A percentile compares a stretch with the other conserved stretches of the same genome.
These are phyloP conservation scores for Pelecanus crispus DNA, from an alignment of 2,113 vertebrate genomes.

Conservation along the genomic window DNA sequence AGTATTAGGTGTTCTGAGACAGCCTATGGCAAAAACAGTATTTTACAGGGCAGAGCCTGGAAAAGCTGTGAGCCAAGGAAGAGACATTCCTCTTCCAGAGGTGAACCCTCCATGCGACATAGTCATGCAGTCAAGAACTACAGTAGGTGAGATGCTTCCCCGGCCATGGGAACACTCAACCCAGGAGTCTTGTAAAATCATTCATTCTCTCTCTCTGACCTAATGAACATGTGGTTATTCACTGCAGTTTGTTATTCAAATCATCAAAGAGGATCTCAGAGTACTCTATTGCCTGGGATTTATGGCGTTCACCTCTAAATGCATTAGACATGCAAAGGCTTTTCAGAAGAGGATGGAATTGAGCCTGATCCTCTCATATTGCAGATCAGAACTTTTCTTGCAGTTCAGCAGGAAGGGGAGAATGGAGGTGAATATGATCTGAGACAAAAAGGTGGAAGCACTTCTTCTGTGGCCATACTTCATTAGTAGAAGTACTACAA, in stretches of 20 bases:
- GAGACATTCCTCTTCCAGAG: neutral
- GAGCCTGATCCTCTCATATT: neutral
- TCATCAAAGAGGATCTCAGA: neutral
- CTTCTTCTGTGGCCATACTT: neutral
- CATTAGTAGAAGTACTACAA: neutral
- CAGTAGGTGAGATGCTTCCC: neutral
- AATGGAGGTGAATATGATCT: neutral
- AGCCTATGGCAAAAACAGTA: neutral
- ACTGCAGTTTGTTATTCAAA: neutral
- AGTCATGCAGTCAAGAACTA: neutral
- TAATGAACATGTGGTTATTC: neutral
- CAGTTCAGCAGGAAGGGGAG: neutral
- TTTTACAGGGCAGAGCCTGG: neutral
- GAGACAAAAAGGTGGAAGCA: neutral
- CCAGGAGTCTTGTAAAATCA: neutral
- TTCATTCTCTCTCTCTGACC: neutral
- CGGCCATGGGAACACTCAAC: neutral
- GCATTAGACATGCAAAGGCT: neutral
- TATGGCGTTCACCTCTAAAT: neutral
- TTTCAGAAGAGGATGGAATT: neutral
- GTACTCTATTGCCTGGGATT: neutral
- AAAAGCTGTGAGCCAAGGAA: neutral
- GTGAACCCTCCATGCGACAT: neutral
- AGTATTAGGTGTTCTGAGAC: neutral
- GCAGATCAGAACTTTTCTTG: neutral